These are phyloP conservation scores for Bufo gargarizans DNA, from an alignment of 2,113 vertebrate genomes.

Conservation along the genomic window DNA sequence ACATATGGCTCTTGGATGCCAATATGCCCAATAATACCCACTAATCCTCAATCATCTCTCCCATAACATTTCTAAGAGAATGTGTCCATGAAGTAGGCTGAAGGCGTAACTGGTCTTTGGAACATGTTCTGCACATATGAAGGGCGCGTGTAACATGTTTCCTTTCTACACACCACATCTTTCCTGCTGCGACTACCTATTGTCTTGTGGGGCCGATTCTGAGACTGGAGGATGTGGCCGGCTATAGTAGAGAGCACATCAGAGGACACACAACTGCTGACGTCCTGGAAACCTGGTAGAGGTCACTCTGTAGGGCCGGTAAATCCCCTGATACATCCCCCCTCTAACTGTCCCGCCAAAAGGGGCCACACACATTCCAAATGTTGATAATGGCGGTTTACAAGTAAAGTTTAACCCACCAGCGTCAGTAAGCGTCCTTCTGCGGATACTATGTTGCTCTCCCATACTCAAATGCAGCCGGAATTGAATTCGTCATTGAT, in stretches of 20 bases:
- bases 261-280: no score
- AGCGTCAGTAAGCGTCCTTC: neutral
- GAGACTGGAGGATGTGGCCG: neutral
- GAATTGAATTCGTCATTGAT: no score
- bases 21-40: neutral
- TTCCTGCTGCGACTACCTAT: slow-evolving; percentile 7
- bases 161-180: neutral
- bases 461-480: no score
- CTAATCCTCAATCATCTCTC: neutral
- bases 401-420: neutral
- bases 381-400: neutral
- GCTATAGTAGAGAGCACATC: neutral
- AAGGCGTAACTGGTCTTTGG: neutral
- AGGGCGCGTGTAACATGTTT: neutral
- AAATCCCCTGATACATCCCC: neutral
- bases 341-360: no score
- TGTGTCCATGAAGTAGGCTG: neutral
- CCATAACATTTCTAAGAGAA: neutral
- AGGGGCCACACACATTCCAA: neutral
- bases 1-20: neutral
- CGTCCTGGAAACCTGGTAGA: neutral
- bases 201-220: neutral
- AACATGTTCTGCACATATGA: neutral
- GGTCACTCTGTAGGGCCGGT: neutral
- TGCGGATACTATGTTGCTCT: no score